Percentiles rank a stretch among this genome's conserved stretches.
phyloP scores from a whole-genome alignment of 2,888 invertebrate genomes.

The Mimumesa dahlbomi region DNA sequence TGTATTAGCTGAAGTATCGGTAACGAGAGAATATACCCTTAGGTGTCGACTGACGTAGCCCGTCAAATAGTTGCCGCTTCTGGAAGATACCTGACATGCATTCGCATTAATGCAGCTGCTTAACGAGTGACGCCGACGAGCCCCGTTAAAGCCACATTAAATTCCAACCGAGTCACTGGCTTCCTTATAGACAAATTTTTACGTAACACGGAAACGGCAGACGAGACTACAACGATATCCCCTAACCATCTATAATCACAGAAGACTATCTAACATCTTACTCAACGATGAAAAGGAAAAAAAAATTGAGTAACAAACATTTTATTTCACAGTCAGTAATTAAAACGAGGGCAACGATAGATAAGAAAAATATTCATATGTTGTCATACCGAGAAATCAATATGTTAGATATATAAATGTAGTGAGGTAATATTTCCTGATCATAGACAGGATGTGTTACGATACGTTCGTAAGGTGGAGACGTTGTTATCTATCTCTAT shows the following conservation, averaged over 20 bases:
- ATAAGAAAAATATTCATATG: neutral
- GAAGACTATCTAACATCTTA: too few relatives aligned
- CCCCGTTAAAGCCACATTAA: slow-evolving; percentile 11
- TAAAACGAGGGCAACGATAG: neutral
- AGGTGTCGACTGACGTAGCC: slow-evolving; percentile 27
- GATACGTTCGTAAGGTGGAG: too few relatives aligned
- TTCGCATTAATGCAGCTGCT: slow-evolving; percentile 13
- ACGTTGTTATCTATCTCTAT: too few relatives aligned
- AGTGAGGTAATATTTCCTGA: neutral
- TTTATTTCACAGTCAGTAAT: neutral
- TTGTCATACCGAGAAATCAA: neutral
- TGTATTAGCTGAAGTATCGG: slow-evolving; percentile 18
- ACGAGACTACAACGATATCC: neutral
- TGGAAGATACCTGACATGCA: slow-evolving; percentile 24
- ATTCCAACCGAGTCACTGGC: slow-evolving; percentile 36
- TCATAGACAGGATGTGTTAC: too few relatives aligned
- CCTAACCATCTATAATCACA: too few relatives aligned
- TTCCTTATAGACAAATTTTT: slow-evolving; percentile 27
- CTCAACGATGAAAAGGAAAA: neutral
- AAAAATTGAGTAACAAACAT: neutral
- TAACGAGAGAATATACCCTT: slow-evolving; percentile 43
- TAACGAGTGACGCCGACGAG: slow-evolving; percentile 19
- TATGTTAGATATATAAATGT: neutral
- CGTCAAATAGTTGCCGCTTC: slow-evolving; percentile 6
- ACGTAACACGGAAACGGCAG: slow-evolving; percentile 15